Percentiles rank a stretch among this genome's conserved stretches.
Evolutionary conservation across 2,888 invertebrate genomes (phyloP).

Genomic region (Cerceris rybyensis): DNA sequence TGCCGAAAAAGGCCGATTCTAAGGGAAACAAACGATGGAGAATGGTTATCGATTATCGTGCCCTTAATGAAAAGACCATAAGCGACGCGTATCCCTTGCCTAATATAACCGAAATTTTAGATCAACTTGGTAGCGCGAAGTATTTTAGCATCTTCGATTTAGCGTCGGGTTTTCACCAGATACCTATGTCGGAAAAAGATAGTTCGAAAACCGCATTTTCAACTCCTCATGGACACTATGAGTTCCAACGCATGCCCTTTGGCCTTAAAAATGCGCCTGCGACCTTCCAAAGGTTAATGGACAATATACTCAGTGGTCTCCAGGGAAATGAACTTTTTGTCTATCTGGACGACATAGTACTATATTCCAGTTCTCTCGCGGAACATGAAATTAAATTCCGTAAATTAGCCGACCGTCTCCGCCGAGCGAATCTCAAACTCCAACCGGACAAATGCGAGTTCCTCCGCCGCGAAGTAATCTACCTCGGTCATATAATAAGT

Average conservation of each 20-base stretch:
- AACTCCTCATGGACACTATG: neutral
- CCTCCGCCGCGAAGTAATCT: neutral
- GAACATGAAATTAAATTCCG: neutral
- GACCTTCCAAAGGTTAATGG: neutral
- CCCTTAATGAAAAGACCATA: no score
- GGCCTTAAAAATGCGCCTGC: neutral
- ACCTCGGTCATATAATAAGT: neutral
- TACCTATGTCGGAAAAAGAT: neutral
- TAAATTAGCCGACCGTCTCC: neutral
- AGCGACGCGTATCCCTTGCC: no score
- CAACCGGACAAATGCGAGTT: neutral
- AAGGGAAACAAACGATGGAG: no score
- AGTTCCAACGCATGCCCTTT: neutral
- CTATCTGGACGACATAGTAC: neutral
- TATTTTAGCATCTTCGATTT: slow-evolving; percentile 3
- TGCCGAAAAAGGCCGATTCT: no score
- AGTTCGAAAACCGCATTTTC: neutral
- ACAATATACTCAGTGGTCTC: neutral
- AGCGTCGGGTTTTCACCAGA: slow-evolving; percentile 1
- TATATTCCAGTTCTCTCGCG: neutral
- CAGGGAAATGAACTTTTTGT: neutral
- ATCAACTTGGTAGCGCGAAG: neutral
- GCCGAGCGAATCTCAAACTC: neutral
- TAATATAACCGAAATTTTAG: neutral
- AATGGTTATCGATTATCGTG: no score